Base-by-base conservation (phyloP, 1,140 invertebrate genomes). In the Orussus abietinus region DNA sequence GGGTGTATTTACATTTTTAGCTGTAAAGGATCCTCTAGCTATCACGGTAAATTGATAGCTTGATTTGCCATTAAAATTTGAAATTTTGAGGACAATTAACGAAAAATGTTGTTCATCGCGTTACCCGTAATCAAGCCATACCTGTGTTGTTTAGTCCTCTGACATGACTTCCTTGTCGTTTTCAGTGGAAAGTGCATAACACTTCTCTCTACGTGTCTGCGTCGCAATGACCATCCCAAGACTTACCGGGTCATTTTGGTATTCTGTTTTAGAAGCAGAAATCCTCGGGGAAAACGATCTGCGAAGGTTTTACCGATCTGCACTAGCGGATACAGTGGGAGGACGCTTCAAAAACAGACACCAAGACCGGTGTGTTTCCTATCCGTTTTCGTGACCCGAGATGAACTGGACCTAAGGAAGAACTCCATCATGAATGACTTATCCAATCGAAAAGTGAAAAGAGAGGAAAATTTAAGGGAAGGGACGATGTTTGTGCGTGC, bases 201-300 rank as follows among this genome's bases (percentile, higher is more conserved):
- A 6, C 22, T 25, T 25, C 22, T 7, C 6, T 25, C n/a, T 25
- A 25, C 22, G 6, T 25, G 6, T 25, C 22, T 25, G n/a, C 6
- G 22, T 7, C n/a, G 22, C 22, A 25, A 7, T 25, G n/a, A 25
- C n/a, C 22, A 7, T 25, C n/a, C 22, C n/a, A n/a, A 7, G n/a
- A 7, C 22, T 25, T 30, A 47, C 22, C 41, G 45, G 30, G 38
- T n/a, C 18, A 41, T 46, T 38, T 15, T 38, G 18, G 43, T 47
- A 42, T 64, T 65, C 51, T 67, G 56, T 72, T 72, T 53, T 59
- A 72, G 69, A 69, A 65, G 57, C 67, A 72, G 53, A 69, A 65
- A 62, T 65, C 64, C 46, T 68, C 66, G 37, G 67, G 60, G 45
- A 72, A 72, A 62, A 57, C 67, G 40, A 72, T 72, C 52, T 72